Base-by-base conservation (phyloP, 1,140 invertebrate species). In the Ephestia elutella region DNA sequence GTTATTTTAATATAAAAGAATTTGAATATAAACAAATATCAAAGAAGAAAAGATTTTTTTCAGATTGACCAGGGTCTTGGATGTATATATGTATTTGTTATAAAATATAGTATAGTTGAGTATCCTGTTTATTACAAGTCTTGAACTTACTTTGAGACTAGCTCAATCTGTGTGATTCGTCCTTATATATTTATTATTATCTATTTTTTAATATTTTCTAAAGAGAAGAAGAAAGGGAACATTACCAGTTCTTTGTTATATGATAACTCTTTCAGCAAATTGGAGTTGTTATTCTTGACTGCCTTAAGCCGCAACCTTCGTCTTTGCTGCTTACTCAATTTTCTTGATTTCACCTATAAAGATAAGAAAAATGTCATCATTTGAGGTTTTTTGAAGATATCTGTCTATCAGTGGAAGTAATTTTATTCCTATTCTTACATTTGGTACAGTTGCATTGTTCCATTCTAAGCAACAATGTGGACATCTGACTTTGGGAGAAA, bases 401-500 rank as follows among this genome's bases (percentile, higher is more conserved):
- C 21, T 25, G 2, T 25, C 21, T 7, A 25, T 25, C 7, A 7
- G 21, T 25, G 21, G 21, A 25, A 3, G 7, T 25, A 25, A 25
- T 25, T 7, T 25, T n/a, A n/a, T n/a, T n/a, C n/a, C n/a, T n/a
- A 56, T 19, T 55, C 67, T 62, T 71, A 86, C 82, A 60, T 73
- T 78, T 18, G 54, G 55, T 11, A 74, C 56, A 19, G 68, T 66
- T 11, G 66, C 54, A 60, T 65, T 72, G 10, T 55, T 63, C 80
- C 81, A 86, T 56, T 85, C 78, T 59, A 81, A 63, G 57, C 71
- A 79, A 56, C 82, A 87, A 56, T 62, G 68, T 48, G 76, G 59
- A 67, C 85, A 87, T 60, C 79, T 73, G 21, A 62, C 51, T 57
- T 74, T 65, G 3, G 56, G 57, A 5, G 80, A 80, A 71, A 83